Base-by-base conservation (phyloP, 2,888 invertebrate species). In the Cephus pulcher region DNA sequence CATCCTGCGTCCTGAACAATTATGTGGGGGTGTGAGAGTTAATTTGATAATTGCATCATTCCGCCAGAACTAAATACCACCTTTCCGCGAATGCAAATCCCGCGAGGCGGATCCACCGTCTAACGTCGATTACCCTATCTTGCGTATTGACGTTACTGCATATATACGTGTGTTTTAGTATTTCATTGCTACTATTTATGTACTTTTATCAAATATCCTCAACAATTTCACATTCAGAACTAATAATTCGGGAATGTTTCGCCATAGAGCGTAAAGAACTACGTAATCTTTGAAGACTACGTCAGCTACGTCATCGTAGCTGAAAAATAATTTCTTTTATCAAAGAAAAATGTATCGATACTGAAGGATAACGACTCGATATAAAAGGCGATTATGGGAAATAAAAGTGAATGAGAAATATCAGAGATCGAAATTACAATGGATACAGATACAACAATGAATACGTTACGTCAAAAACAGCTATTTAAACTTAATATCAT, bases 41-140 rank as follows among this genome's bases (percentile, higher is more conserved):
- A 89, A 90, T 89, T 89, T 87, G 89, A 89, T 89, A 89, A 90
- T 90, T 89, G 88, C 88, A 82, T 89, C 87, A 89, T 87, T 87
- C 87, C 86, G 85, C 83, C 83, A 81, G 84, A 81, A 85, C 83
- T 89, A 89, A 89, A 88, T 88, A 86, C 89, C 83, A 89, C 89
- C 89, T 89, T 88, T 89, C 89, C 82, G 76, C 82, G 79, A 83
- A 85, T 86, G 86, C 86, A 85, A 85, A 87, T 89, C 85, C 82
- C 81, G 79, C 81, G 81, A 70, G 77, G 75, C 77, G 80, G 79
- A 12, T 68, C 3, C 30, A 12, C 74, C 73, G 35, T 56, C 32
- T 35, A 34, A 32, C 69, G 70, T 37, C 30, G 6, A 71, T 33
- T 56, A 56, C 56, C 23, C 23, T 56, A 56, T 56, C 23, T 23